Evolutionary conservation across 2,888 invertebrate genomes (phyloP).

Genomic region (Ornithoptera priamus): DNA sequence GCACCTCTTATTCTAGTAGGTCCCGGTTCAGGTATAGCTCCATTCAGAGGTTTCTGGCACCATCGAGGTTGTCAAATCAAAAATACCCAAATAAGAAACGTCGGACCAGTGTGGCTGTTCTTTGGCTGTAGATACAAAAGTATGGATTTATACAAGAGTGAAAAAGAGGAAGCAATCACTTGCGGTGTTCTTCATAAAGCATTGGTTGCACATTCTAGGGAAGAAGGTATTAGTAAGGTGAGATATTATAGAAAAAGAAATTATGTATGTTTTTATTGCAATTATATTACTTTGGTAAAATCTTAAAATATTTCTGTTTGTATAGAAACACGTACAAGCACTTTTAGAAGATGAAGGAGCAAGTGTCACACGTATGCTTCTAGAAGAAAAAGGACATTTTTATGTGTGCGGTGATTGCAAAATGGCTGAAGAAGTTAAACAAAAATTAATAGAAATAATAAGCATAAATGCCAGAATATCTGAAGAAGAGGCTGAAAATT

Average conservation of each 20-base stretch:
- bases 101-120: conserved; percentile 86
- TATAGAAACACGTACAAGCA: conserved; percentile 95
- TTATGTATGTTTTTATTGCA: conserved; percentile 24
- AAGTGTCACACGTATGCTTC: conserved; percentile 86
- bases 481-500: conserved; percentile 89
- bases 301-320: background rate
- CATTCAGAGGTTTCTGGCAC: conserved; percentile 96
- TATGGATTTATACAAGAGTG: conserved; percentile 90
- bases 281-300: background rate
- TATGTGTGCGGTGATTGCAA: conserved; percentile 98
- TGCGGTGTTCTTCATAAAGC: conserved; percentile 85
- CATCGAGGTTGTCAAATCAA: conserved; percentile 78
- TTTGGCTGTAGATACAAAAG: conserved; percentile 91
- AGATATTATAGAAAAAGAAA: conserved; percentile 15
- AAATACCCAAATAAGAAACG: conserved; percentile 41
- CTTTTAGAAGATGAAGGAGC: conserved; percentile 88
- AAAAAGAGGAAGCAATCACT: conserved; percentile 85
- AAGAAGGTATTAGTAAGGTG: conserved; percentile 87
- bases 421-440: conserved; percentile 97
- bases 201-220: conserved; percentile 90
- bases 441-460: conserved; percentile 89
- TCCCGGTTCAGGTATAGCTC: conserved; percentile 96
- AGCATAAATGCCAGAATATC: conserved; percentile 83
- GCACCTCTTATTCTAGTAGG: conserved; percentile 92
- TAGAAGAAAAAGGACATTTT: conserved; percentile 90